phyloP scores from a whole-genome alignment of 1,140 invertebrate genomes.

The Limonius californicus region DNA sequence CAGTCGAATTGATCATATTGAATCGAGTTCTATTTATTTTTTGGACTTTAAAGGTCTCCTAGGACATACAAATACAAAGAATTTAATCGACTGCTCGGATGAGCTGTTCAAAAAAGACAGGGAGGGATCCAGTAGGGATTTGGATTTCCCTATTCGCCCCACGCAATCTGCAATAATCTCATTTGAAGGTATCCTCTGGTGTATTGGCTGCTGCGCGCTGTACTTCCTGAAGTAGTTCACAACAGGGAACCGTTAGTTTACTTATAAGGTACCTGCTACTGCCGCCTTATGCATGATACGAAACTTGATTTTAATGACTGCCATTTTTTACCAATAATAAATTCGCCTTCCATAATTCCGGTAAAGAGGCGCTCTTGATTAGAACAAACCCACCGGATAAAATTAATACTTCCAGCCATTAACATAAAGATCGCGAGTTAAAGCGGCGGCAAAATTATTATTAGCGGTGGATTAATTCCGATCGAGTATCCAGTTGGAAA shows the following conservation, averaged over 20 bases:
- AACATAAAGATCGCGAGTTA: too few species aligned
- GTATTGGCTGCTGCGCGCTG: neutral
- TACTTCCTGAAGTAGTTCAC: conserved; percentile 12
- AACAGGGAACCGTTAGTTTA: conserved; percentile 6
- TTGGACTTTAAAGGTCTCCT: too few species aligned
- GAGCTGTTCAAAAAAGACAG: neutral
- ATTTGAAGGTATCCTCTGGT: neutral
- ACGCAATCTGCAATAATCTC: neutral
- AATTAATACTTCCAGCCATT: too few species aligned
- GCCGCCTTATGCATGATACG: neutral
- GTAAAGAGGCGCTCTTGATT: neutral
- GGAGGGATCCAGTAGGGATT: neutral
- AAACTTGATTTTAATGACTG: neutral
- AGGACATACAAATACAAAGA: too few species aligned
- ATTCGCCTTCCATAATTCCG: neutral
- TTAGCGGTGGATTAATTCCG: too few species aligned
- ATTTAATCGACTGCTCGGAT: too few species aligned
- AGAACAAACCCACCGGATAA: too few species aligned
- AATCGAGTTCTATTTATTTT: too few species aligned
- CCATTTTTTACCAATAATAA: neutral
- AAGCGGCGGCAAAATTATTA: too few species aligned
- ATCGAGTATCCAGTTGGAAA: too few species aligned
- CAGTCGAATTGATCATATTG: too few species aligned
- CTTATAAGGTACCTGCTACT: conserved; percentile 7
- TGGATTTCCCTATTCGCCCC: neutral